Percentiles rank a stretch among this genome's conserved stretches.
Conservation (phyloP, 1,140 invertebrate species). For the Lepeophtheirus salmonis region DNA sequence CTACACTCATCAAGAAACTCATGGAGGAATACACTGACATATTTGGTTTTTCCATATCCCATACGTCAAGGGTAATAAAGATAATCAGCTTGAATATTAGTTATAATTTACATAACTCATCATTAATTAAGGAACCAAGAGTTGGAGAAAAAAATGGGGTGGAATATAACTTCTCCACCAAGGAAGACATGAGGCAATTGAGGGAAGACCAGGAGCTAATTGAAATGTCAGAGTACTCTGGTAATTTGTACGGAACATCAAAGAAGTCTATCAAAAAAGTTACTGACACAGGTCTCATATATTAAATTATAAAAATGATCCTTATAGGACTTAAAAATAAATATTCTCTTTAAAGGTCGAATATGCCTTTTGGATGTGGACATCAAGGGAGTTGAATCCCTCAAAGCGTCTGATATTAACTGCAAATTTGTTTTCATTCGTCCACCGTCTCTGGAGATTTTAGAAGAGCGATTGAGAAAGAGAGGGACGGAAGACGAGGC, state of each 20-base stretch:
- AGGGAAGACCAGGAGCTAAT: conserved; percentile 69
- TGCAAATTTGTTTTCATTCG: conserved; percentile 73
- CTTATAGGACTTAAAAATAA: conserved; percentile 4
- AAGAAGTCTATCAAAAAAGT: conserved; percentile 33
- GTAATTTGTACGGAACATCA: conserved; percentile 85
- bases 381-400: conserved; percentile 79
- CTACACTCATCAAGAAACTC: conserved; percentile 60
- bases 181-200: conserved; percentile 48
- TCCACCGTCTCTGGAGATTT: conserved; percentile 60
- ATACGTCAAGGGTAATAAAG: conserved; percentile 49
- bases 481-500: conserved; percentile 80
- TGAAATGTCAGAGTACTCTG: conserved; percentile 74
- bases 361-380: conserved; percentile 92
- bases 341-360: conserved; percentile 39
- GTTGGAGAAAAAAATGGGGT: conserved; percentile 50
- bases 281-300: conserved; percentile 10
- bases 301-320: too few species aligned
- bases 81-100: background rate
- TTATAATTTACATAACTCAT: background rate
- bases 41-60: conserved; percentile 83
- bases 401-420: conserved; percentile 63
- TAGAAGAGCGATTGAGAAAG: conserved; percentile 52
- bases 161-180: conserved; percentile 74
- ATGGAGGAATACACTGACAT: conserved; percentile 57
- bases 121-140: conserved; percentile 35